Base-by-base conservation (phyloP, 2,113 vertebrate species). In the Taurulus bubalis region DNA sequence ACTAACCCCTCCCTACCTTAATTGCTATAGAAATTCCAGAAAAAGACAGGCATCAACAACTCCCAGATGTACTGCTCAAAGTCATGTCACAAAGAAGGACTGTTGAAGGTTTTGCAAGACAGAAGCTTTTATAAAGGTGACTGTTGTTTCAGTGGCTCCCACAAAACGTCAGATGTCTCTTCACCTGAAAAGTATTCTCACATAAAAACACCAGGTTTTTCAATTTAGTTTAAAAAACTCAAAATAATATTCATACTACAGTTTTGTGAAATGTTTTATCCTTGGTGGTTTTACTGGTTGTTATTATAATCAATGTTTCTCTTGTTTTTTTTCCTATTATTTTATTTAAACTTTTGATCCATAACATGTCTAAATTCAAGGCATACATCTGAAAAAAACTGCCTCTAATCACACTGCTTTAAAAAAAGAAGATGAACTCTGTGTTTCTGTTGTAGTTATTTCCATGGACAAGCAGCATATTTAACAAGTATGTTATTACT, bases 1-100 rank as follows among this genome's bases (percentile, higher is more conserved):
- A 91, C 81, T 85, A 75, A 77, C 91, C 89, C 93, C 92, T 92
- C 92, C 94, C 92, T 75, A 51, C 75, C 87, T 86, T 91, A 88
- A 94, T 91, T 93, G 81, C 84, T 83, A 85, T 79, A 88, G 84
- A 85, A 92, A 93, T 94, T 94, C 91, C 92, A 91, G 88, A 83
- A 86, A 86, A 63, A 89, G 87, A 91, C 89, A 91, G 83, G 91
- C 88, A 93, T 91, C 92, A 93, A 91, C 92, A 93, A 90, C 90
- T 93, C 85, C 86, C 85, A 88, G 90, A 93, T 93, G 90, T 91
- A 93, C 85, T 28, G 74, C 87, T 87, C 56, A 72, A 72, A 87
- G 90, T 73, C 78, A 51, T 56, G 79, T 70, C 81, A 87, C 80
- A 88, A 76, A 86, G 78, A 70, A 75, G 30, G 60, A 69, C 84